Percentiles rank a stretch among this genome's conserved stretches.
These are phyloP conservation scores for Argyra leucocephala DNA, from an alignment of 2,888 invertebrate genomes.

Conservation along the genomic window DNA sequence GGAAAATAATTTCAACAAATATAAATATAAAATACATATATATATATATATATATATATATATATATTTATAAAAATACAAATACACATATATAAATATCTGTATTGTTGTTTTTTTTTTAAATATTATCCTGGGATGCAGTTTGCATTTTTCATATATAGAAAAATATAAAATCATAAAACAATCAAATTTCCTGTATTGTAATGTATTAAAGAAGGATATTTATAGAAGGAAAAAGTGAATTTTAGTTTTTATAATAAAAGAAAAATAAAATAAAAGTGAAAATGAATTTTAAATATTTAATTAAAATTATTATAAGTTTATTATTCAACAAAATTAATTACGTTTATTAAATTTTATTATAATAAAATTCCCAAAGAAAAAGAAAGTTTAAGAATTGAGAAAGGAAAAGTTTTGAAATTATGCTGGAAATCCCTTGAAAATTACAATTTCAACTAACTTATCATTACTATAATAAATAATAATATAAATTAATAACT, in stretches of 20 bases:
- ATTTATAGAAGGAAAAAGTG: background rate
- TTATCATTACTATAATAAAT: background rate
- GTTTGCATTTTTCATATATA: background rate
- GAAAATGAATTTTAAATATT: too few relatives aligned
- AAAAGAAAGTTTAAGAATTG: too few relatives aligned
- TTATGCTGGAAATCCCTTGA: too few relatives aligned
- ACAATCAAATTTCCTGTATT: background rate
- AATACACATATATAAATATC: too few relatives aligned
- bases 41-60: background rate
- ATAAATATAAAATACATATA: background rate
- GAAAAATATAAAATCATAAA: background rate
- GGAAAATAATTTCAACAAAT: background rate
- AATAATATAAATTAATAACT: background rate
- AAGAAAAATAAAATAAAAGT: background rate
- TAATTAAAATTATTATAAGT: too few relatives aligned
- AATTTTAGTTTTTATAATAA: background rate
- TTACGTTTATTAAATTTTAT: too few relatives aligned
- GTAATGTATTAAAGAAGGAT: background rate
- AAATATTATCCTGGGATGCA: background rate
- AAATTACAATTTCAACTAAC: too few relatives aligned
- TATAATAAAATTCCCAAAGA: too few relatives aligned
- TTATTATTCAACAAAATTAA: too few relatives aligned
- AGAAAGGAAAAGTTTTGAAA: too few relatives aligned
- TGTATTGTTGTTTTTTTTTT: background rate
- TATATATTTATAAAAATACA: background rate